Evolutionary conservation across 2,888 invertebrate species (phyloP).

Genomic region (Thecocarcelia acutangulata): DNA sequence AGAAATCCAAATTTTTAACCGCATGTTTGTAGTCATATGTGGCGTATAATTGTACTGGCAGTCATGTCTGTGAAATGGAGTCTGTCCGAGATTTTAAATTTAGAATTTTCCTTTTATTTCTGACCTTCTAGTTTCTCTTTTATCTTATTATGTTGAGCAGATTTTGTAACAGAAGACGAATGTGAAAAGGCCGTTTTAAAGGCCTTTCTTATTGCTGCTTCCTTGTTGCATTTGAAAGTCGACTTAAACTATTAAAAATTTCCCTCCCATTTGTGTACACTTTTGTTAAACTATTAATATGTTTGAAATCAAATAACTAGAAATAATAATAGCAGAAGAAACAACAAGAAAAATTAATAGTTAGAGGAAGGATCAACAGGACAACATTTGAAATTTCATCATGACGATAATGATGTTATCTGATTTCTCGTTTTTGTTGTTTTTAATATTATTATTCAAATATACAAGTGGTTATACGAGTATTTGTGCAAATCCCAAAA

Average conservation of each 20-base stretch:
- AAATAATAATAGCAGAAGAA: conserved; percentile 52
- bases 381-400: conserved; percentile 70
- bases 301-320: conserved; percentile 69
- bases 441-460: conserved; percentile 17
- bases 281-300: conserved; percentile 73
- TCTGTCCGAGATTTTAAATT: too few relatives aligned
- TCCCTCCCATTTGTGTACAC: conserved; percentile 53
- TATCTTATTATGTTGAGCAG: too few relatives aligned
- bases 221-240: conserved; percentile 1
- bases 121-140: too few relatives aligned
- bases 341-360: conserved; percentile 34
- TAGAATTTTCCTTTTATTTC: too few relatives aligned
- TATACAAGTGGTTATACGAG: conserved; percentile 48
- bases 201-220: conserved; percentile 1
- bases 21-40: too few relatives aligned
- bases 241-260: conserved; percentile 26
- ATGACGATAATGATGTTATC: conserved; percentile 67
- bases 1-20: too few relatives aligned
- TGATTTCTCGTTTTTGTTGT: conserved; percentile 46
- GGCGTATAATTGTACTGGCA: too few relatives aligned
- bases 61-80: too few relatives aligned
- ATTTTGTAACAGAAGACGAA: too few relatives aligned
- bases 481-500: conserved; percentile 73
- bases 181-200: not conserved
- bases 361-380: conserved; percentile 77